Evolutionary conservation across 2,797 vertebrate genomes (phyloP).

Genomic region (Scarus forsteni): DNA sequence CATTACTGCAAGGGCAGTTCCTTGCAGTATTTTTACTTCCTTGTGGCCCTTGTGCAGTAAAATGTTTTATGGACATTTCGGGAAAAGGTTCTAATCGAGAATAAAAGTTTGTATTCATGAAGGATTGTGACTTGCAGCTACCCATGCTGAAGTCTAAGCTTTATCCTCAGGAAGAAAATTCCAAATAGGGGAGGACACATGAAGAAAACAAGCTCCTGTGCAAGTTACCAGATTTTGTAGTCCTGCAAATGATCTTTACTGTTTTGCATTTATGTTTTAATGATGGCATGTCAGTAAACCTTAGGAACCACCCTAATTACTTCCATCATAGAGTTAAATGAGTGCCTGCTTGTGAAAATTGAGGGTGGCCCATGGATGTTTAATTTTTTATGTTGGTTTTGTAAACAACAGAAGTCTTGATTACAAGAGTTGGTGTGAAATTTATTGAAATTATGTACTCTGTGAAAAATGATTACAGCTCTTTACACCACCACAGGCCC

Average conservation of each 20-base stretch:
- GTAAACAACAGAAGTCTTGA: conserved; percentile 20
- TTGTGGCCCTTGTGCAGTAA: conserved; percentile 53
- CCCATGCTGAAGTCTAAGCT: conserved; percentile 31
- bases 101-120: conserved; percentile 54
- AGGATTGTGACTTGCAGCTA: conserved; percentile 42
- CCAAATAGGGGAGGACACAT: conserved; percentile 5
- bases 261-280: conserved; percentile 16
- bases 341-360: conserved; percentile 29
- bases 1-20: conserved; percentile 21
- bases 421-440: conserved; percentile 38
- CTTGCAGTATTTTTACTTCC: conserved; percentile 47
- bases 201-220: conserved; percentile 19
- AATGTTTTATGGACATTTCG: conserved; percentile 62
- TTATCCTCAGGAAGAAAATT: conserved; percentile 14
- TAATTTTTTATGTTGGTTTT: conserved; percentile 30
- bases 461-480: conserved; percentile 26
- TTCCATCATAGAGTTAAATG: conserved; percentile 41
- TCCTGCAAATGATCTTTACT: not conserved
- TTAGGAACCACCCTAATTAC: conserved; percentile 31
- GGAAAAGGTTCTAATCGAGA: conserved; percentile 60
- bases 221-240: conserved; percentile 11
- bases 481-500: conserved; percentile 12
- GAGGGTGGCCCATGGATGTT: conserved; percentile 26
- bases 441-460: conserved; percentile 44
- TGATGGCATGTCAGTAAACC: conserved; percentile 38